Evolutionary conservation across 2,888 invertebrate species (phyloP).

Genomic region (Ormyrus thymus): DNA sequence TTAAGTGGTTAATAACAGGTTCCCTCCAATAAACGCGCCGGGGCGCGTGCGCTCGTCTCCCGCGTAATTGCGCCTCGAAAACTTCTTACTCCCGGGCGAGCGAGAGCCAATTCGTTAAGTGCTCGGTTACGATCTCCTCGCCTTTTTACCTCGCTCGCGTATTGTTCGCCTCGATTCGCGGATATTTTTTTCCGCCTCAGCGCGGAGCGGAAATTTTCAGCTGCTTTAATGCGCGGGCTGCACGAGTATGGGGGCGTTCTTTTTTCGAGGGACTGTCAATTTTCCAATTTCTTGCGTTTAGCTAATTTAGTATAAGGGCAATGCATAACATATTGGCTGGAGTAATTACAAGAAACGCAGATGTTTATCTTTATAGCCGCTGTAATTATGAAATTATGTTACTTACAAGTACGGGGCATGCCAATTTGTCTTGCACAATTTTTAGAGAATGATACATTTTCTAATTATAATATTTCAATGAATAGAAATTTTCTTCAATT

Average conservation of each 20-base stretch:
- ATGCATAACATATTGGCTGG: neutral
- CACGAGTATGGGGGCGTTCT: neutral
- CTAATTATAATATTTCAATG: too few relatives aligned
- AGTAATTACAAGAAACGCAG: conserved; percentile 1
- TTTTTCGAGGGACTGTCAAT: conserved; percentile 2
- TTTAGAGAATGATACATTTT: too few relatives aligned
- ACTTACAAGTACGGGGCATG: neutral
- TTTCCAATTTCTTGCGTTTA: conserved; percentile 2
- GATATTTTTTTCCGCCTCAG: neutral
- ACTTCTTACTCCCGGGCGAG: neutral
- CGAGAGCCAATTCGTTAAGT: conserved; percentile 16
- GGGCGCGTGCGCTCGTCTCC: neutral
- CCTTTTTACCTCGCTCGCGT: neutral
- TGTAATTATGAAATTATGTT: conserved; percentile 46
- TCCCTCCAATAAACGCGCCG: conserved; percentile 6
- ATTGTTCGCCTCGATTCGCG: too few relatives aligned
- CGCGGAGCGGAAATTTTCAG: neutral
- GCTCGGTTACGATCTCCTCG: conserved; percentile 6
- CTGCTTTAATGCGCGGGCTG: neutral
- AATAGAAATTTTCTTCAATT: too few relatives aligned
- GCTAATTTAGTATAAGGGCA: conserved; percentile 15
- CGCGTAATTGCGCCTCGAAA: conserved; percentile 28
- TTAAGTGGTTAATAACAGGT: conserved; percentile 20
- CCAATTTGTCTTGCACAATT: too few relatives aligned
- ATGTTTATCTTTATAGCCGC: conserved; percentile 21